These are phyloP conservation scores for Drosophila cardini DNA, from an alignment of 1,140 invertebrate genomes.

Conservation along the genomic window DNA sequence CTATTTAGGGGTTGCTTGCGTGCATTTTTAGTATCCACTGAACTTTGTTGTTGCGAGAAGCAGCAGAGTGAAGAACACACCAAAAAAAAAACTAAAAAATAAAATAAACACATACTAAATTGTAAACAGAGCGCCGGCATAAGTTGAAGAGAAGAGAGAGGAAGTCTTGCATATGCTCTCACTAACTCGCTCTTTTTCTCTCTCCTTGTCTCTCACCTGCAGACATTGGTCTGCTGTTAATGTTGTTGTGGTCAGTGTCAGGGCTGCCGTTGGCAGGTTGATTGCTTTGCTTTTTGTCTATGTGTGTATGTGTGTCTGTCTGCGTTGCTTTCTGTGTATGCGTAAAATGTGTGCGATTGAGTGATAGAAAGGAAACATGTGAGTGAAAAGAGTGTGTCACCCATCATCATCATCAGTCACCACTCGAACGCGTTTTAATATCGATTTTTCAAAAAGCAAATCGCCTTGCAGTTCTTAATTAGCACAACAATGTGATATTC, in stretches of 20 bases:
- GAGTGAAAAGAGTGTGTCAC: constrained; percentile 62
- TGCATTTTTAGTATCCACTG: constrained; percentile 48
- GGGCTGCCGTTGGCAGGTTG: constrained; percentile 63
- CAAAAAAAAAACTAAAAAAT: constrained; percentile 19
- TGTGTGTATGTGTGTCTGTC: background rate
- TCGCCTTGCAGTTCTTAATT: constrained; percentile 52
- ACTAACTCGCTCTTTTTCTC: background rate
- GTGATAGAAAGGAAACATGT: constrained; percentile 58
- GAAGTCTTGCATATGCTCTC: constrained; percentile 33
- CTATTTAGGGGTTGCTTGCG: constrained; percentile 44
- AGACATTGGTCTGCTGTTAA: constrained; percentile 30
- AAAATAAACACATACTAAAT: constrained; percentile 44
- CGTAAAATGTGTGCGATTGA: constrained; percentile 55
- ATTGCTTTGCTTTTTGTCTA: constrained; percentile 8
- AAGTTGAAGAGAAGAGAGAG: constrained; percentile 50
- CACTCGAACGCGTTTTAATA: constrained; percentile 38
- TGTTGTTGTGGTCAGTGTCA: constrained; percentile 81
- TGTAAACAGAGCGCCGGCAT: constrained; percentile 74
- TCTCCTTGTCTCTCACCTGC: background rate
- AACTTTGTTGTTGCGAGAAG: constrained; percentile 45
- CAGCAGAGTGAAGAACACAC: constrained; percentile 20
- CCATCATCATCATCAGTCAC: constrained; percentile 23
- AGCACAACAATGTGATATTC: constrained; percentile 48
- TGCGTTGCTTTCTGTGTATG: constrained; percentile 19
- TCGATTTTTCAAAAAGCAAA: constrained; percentile 42